phyloP scores from a whole-genome alignment of 2,113 vertebrate genomes.

The Tonatia bakeri region DNA sequence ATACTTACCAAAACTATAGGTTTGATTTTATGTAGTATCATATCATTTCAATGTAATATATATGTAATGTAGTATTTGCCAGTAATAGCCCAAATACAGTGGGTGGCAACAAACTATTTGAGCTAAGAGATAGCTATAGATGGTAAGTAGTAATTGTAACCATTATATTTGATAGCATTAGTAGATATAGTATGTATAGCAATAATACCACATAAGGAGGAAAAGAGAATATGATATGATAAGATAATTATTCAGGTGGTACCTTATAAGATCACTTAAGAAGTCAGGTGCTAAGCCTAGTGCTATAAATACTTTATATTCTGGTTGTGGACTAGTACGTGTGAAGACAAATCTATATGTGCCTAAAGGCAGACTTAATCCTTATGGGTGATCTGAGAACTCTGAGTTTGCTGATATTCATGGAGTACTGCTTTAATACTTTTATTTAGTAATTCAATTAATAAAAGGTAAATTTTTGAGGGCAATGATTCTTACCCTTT shows the following conservation, averaged over 20 bases:
- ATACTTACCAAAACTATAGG: background rate
- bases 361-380: background rate
- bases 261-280: background rate
- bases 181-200: background rate
- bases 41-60: background rate
- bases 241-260: background rate
- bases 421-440: background rate
- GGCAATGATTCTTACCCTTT: background rate
- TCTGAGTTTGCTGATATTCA: constrained; percentile 9
- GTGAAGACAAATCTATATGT: background rate
- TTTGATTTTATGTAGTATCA: background rate
- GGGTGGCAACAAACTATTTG: background rate
- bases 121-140: background rate
- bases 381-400: background rate
- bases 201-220: background rate
- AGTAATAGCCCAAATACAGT: background rate
- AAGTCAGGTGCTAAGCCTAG: background rate
- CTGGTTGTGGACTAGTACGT: background rate
- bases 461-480: constrained; percentile 32
- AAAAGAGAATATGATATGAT: background rate
- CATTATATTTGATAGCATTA: background rate
- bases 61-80: background rate
- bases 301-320: background rate
- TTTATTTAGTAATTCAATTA: constrained; percentile 28
- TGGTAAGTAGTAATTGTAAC: background rate